Conservation (phyloP, 2,888 invertebrate species). For the Sarcophaga variegata region DNA sequence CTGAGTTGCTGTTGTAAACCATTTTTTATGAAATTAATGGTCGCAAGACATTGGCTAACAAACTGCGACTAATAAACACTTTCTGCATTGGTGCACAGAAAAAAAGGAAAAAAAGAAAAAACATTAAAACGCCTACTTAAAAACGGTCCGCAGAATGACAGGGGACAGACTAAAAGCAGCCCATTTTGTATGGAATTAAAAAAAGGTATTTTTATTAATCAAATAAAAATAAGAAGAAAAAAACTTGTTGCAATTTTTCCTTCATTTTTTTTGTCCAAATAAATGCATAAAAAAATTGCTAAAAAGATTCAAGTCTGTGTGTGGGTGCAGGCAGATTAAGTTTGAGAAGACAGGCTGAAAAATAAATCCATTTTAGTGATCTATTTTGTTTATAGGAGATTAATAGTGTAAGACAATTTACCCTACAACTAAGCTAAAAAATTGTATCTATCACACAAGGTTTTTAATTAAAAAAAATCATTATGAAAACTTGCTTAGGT, state of each 20-base stretch:
- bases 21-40: conserved; percentile 31
- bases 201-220: conserved; percentile 17
- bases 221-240: conserved; percentile 10
- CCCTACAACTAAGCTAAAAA: not conserved
- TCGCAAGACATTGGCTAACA: conserved; percentile 64
- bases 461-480: too few species aligned
- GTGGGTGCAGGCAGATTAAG: conserved; percentile 55
- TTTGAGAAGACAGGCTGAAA: not conserved
- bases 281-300: too few species aligned
- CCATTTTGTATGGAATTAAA: conserved; percentile 46
- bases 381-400: not conserved
- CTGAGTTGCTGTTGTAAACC: not conserved
- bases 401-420: not conserved
- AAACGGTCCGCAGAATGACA: conserved; percentile 16
- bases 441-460: too few species aligned
- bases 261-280: conserved; percentile 1
- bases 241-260: conserved; percentile 53
- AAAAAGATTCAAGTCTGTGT: not conserved
- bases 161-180: conserved; percentile 22
- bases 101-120: conserved; percentile 6
- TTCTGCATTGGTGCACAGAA: conserved; percentile 65
- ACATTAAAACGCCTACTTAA: conserved; percentile 60
- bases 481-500: too few species aligned
- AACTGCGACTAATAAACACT: conserved; percentile 68
- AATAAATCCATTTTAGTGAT: not conserved